Percentiles rank a stretch among this genome's conserved stretches.
phyloP scores from a whole-genome alignment of 2,113 vertebrate genomes.

The Heterocephalus glaber region DNA sequence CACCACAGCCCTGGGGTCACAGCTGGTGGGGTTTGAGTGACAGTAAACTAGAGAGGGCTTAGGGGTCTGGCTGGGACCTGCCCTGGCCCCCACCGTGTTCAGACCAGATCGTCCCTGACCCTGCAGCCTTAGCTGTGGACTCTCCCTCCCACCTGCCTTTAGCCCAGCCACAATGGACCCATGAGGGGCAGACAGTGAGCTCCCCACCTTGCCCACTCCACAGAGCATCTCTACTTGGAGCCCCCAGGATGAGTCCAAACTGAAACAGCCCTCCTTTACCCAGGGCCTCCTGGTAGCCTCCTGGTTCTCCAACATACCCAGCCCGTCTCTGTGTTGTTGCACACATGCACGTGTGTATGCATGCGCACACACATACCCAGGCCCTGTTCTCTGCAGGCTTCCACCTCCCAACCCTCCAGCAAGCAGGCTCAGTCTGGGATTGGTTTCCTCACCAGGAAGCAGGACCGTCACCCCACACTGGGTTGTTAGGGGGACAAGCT shows the following conservation, averaged over 20 bases:
- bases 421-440: not conserved
- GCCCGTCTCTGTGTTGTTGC: no score
- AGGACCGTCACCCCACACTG: no score
- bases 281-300: not conserved
- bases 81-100: no score
- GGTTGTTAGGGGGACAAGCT: not conserved
- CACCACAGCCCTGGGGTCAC: rapidly evolving
- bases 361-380: no score
- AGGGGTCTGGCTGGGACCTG: not conserved
- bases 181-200: not conserved
- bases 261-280: not conserved
- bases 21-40: not conserved
- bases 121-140: not conserved
- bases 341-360: not conserved
- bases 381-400: not conserved
- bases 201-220: no score
- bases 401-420: no score
- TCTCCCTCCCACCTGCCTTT: not conserved
- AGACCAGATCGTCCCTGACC: not conserved
- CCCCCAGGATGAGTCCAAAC: not conserved
- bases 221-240: not conserved
- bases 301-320: not conserved
- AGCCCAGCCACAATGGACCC: not conserved
- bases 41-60: no score
- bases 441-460: not conserved